Evolutionary conservation across 53 echinoderm and acorn worm species (phyloP).

Genomic region (Glandiceps talaboti): DNA sequence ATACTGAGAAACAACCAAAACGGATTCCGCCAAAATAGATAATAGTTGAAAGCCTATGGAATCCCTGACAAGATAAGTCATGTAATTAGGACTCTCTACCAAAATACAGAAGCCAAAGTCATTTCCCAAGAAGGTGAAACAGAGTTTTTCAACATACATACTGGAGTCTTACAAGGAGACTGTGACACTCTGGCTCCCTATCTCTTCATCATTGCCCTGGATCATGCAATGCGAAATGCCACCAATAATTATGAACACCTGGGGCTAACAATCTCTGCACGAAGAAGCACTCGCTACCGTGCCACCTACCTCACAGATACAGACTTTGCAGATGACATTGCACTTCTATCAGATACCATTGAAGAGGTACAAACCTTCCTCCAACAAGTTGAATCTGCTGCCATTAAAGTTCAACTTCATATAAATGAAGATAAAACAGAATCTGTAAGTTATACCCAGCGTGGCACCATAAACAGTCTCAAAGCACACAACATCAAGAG

Average conservation of each 20-base stretch:
- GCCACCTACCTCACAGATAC: constrained; percentile 7
- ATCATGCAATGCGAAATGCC: constrained; percentile 20
- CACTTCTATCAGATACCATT: constrained; percentile 12
- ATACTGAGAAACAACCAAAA: constrained; percentile 12
- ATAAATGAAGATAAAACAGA: constrained; percentile 16
- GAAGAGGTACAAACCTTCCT: constrained; percentile 13
- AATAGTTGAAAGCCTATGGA: constrained; percentile 21
- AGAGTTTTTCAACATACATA: constrained; percentile 9
- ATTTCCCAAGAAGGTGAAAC: constrained; percentile 16
- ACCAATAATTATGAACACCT: constrained; percentile 10
- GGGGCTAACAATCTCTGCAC: constrained; percentile 4
- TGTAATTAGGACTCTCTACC: constrained; percentile 17
- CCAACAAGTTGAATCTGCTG: constrained; percentile 1
- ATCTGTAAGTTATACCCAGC: constrained; percentile 5
- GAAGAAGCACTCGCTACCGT: constrained; percentile 10
- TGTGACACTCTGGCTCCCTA: constrained; percentile 27
- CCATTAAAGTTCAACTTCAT: no score
- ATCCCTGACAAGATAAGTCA: constrained; percentile 14
- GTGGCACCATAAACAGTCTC: background rate
- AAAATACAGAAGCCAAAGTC: constrained; percentile 23
- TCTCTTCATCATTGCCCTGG: constrained; percentile 15
- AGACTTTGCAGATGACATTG: constrained; percentile 27
- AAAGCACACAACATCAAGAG: constrained; percentile 1
- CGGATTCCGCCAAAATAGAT: constrained; percentile 22
- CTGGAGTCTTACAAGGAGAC: constrained; percentile 22